Conservation (phyloP, 2,113 vertebrate genomes). For the Actenoides lindsayi region DNA sequence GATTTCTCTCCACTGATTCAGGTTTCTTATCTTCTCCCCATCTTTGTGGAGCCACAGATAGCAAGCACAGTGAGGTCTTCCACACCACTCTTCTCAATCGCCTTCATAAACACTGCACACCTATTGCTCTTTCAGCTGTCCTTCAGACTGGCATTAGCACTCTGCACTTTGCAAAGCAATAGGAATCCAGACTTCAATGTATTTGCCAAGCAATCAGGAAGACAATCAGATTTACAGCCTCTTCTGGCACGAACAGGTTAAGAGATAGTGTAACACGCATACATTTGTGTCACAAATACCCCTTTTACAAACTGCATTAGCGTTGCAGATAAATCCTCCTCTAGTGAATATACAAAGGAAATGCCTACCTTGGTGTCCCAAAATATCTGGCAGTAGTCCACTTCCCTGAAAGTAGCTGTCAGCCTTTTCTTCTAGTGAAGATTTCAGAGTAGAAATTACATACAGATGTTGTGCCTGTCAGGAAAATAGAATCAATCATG, state of each 20-base stretch:
- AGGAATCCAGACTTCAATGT: not conserved
- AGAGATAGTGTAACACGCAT: not conserved
- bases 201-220: not conserved
- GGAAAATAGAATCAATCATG: not conserved
- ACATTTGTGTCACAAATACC: not conserved
- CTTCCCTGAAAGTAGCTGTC: not conserved
- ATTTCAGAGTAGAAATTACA: not conserved
- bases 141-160: not conserved
- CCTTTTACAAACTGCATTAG: not conserved
- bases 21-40: not conserved
- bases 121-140: not conserved
- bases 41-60: not conserved
- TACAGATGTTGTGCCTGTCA: not conserved
- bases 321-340: not conserved
- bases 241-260: not conserved
- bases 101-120: not conserved
- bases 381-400: not conserved
- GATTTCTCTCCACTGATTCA: not conserved
- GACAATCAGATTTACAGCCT: not conserved
- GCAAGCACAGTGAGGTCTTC: not conserved
- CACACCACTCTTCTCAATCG: not conserved
- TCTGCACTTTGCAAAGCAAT: not conserved
- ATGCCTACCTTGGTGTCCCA: not conserved
- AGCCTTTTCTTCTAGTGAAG: not conserved
- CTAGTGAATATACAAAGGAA: not conserved